phyloP scores from a whole-genome alignment of 1,140 invertebrate genomes.

The Drosophila asahinai region DNA sequence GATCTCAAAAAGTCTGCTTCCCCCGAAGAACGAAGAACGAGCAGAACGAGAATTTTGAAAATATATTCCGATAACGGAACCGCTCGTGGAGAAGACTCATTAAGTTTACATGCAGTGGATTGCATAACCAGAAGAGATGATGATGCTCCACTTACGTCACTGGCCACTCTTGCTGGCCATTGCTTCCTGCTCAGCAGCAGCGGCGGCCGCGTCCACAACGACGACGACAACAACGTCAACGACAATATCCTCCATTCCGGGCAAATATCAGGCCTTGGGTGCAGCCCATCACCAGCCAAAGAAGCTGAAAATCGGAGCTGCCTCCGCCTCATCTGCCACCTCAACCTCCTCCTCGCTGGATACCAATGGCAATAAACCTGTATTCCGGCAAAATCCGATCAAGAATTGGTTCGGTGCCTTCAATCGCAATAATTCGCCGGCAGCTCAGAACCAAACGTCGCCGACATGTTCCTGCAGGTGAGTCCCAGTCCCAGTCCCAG shows the following conservation, averaged over 20 bases:
- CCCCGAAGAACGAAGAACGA: slow-evolving; percentile 4
- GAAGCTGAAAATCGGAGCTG: slow-evolving; percentile 61
- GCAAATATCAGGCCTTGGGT: slow-evolving; percentile 81
- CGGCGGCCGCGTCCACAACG: slow-evolving; percentile 18
- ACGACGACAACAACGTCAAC: slow-evolving; percentile 24
- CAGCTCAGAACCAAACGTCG: slow-evolving; percentile 74
- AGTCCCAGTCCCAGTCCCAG: slow-evolving; percentile 22
- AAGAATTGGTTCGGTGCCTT: slow-evolving; percentile 84
- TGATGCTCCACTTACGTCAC: slow-evolving; percentile 81
- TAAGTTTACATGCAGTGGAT: slow-evolving; percentile 68
- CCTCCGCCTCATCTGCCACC: slow-evolving; percentile 26
- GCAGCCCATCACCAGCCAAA: slow-evolving; percentile 68
- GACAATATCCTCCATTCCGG: slow-evolving; percentile 69
- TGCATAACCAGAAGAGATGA: slow-evolving; percentile 70
- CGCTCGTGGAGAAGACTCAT: slow-evolving; percentile 42
- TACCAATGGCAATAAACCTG: slow-evolving; percentile 65
- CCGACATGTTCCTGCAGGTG: slow-evolving; percentile 82
- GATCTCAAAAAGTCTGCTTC: slow-evolving; percentile 23
- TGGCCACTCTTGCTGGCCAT: slow-evolving; percentile 75
- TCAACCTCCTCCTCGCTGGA: slow-evolving; percentile 19
- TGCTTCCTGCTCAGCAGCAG: slow-evolving; percentile 71
- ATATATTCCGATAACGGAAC: slow-evolving; percentile 41
- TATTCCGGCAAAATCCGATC: slow-evolving; percentile 83
- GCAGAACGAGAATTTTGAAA: slow-evolving; percentile 37
- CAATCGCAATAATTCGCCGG: slow-evolving; percentile 81